phyloP scores from a whole-genome alignment of 2,113 vertebrate species.

The Callipepla californica region DNA sequence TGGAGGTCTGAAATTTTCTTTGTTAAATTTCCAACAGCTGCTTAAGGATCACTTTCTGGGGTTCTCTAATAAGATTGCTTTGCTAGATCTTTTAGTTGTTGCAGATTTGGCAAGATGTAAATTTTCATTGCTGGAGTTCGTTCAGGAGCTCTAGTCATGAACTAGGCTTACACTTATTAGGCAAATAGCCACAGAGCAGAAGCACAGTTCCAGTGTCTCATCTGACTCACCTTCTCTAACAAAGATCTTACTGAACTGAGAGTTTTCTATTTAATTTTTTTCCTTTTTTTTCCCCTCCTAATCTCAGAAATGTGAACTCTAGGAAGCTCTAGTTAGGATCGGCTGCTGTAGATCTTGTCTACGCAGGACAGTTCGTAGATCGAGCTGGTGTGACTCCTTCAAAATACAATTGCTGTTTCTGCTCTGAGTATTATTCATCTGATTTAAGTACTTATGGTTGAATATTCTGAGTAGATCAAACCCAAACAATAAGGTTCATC shows the following conservation, averaged over 20 bases:
- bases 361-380: neutral
- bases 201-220: neutral
- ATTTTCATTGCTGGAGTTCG: neutral
- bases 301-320: neutral
- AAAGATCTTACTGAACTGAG: neutral
- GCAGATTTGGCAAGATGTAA: neutral
- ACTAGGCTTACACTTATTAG: neutral
- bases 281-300: neutral
- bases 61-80: neutral
- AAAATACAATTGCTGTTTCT: neutral
- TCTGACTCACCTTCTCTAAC: neutral
- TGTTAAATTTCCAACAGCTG: slow-evolving; percentile 3
- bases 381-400: neutral
- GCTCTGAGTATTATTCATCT: neutral
- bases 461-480: neutral
- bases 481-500: neutral
- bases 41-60: neutral
- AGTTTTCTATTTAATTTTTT: neutral
- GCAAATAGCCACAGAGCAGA: neutral
- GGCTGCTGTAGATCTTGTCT: neutral
- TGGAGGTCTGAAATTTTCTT: slow-evolving; percentile 4
- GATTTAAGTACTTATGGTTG: neutral
- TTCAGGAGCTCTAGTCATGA: neutral
- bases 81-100: neutral
- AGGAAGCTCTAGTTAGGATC: neutral